Evolutionary conservation across 2,797 vertebrate species (phyloP), one percentile per base, ranked within the genome.

Genomic region (Arnoldichthys spilopterus): DNA sequence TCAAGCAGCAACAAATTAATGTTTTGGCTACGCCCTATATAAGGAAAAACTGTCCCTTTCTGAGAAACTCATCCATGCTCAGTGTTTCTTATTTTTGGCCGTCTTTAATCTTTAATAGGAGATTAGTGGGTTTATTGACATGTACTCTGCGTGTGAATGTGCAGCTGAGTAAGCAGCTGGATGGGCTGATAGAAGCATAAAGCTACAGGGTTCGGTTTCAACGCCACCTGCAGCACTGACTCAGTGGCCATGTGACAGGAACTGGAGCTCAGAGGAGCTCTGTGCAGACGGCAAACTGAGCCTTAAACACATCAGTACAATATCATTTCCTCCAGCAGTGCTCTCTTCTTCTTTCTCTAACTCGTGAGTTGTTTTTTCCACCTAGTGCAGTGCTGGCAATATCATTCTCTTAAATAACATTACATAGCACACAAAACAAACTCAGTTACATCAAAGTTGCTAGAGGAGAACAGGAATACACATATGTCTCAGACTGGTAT

Each of bases 101-200:
- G 51, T 40, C 49, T 79, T 68, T 82, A 69, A 79, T 78, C 59
- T 77, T 82, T 74, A 71, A 67, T 61, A 43, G 22, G 32, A 79
- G 77, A 74, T 84, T 75, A 67, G 49, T 40, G 22, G 64, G 67
- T 75, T 63, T 82, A 77, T 79, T 81, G 82, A 84, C 71, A 71
- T 71, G 40, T 74, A 68, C 66, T 78, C 49, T 34, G 56, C 62
- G 47, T 69, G 45, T 79, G 77, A 58, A 77, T 34, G 24, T 72
- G 68, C 73, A 81, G 82, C 80, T 82, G 80, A 78, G 76, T 62
- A 82, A 80, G 78, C 80, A 78, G 34, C 51, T 24, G 58, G 43
- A 79, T 78, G 77, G 63, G 58, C 69, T 45, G 30, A 77, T 53
- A 74, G 45, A 71, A 58, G 61, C 74, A 3, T 66, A 79, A 64